Evolutionary conservation across 2,797 vertebrate genomes (phyloP).

Genomic region (Tragopan temminckii): DNA sequence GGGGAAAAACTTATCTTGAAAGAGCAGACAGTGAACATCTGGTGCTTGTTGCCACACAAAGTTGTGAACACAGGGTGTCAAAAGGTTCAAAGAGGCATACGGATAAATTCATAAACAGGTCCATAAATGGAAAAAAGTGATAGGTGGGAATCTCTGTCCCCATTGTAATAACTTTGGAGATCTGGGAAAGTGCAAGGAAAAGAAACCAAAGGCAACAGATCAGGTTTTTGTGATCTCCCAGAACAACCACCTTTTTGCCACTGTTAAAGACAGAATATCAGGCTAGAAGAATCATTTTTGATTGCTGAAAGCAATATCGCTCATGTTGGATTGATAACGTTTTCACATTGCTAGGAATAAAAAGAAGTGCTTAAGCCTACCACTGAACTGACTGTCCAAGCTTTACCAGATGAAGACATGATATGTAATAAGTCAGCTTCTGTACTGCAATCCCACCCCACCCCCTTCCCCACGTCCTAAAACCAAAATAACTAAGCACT

Average conservation of each 20-base stretch:
- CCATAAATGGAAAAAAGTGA: not conserved
- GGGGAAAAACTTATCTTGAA: not conserved
- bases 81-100: not conserved
- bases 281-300: not conserved
- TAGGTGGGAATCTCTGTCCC: not conserved
- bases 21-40: not conserved
- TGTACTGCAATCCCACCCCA: not conserved
- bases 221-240: not conserved
- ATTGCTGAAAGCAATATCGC: not conserved
- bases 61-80: not conserved
- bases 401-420: not conserved
- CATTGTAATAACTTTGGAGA: not conserved
- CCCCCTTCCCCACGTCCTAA: not conserved
- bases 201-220: not conserved
- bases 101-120: not conserved
- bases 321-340: not conserved
- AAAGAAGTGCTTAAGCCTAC: not conserved
- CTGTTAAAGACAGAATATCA: not conserved
- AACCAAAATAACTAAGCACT: fast-evolving
- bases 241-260: not conserved
- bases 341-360: not conserved
- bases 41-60: not conserved
- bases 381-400: not conserved
- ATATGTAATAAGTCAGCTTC: not conserved
- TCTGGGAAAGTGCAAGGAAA: not conserved